Evolutionary conservation across 2,113 vertebrate species (phyloP).

Genomic region (Microtus oregoni): DNA sequence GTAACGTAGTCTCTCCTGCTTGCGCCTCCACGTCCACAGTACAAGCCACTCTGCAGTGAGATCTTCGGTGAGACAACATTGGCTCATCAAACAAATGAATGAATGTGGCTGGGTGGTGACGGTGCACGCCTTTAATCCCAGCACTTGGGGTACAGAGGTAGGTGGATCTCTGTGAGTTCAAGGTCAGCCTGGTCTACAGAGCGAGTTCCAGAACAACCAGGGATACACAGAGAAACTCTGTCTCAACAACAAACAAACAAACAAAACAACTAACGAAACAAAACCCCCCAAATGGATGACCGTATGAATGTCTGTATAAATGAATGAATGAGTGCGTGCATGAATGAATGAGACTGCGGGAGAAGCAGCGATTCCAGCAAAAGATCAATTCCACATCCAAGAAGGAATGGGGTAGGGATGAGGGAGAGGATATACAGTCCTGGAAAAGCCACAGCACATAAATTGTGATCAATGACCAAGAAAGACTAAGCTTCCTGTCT

Average conservation of each 20-base stretch:
- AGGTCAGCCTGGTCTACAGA: neutral
- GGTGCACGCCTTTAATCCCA: neutral
- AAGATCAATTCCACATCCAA: neutral
- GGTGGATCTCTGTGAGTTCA: neutral
- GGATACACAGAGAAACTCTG: neutral
- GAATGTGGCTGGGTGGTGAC: accelerated
- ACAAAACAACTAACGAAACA: neutral
- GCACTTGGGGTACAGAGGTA: neutral
- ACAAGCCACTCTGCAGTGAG: neutral
- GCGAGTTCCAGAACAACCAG: neutral
- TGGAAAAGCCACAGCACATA: neutral
- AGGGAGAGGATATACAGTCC: neutral
- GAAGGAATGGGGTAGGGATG: neutral
- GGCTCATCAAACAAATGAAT: neutral
- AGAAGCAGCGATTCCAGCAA: neutral
- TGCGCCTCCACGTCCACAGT: neutral
- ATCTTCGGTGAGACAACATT: neutral
- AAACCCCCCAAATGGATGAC: neutral
- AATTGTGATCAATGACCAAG: neutral
- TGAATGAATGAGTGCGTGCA: neutral
- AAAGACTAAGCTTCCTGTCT: neutral
- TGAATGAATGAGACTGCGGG: neutral
- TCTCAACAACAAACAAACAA: neutral
- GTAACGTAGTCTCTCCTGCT: no score
- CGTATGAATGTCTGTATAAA: neutral